Evolutionary conservation across 2,888 invertebrate genomes (phyloP).

Genomic region (Gandaritis pyraliata): DNA sequence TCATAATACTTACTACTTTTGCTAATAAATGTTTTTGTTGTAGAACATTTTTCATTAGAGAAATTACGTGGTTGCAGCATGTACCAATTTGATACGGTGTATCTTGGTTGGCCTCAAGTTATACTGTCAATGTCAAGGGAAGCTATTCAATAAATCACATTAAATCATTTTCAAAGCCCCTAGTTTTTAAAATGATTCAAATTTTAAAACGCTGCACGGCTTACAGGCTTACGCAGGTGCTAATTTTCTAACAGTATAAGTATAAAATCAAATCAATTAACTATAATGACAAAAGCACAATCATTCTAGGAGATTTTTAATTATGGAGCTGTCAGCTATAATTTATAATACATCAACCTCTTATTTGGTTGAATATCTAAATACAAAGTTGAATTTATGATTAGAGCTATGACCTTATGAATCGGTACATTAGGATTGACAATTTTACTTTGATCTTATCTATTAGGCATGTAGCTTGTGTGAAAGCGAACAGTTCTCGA

Average conservation of each 20-base stretch:
- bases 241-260: too few species aligned
- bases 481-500: background rate
- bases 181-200: too few species aligned
- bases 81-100: too few species aligned
- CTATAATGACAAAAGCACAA: constrained; percentile 24
- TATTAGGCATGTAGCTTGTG: background rate
- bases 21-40: constrained; percentile 10
- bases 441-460: background rate
- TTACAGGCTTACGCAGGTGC: too few species aligned
- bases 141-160: too few species aligned
- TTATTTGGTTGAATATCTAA: constrained; percentile 21
- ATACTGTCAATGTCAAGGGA: too few species aligned
- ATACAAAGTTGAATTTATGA: constrained; percentile 12
- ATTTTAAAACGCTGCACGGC: too few species aligned
- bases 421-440: background rate
- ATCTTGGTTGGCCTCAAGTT: too few species aligned
- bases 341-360: constrained; percentile 15
- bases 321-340: constrained; percentile 21
- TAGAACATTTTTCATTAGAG: background rate
- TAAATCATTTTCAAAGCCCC: too few species aligned
- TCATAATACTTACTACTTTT: background rate
- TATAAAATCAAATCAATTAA: too few species aligned
- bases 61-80: too few species aligned
- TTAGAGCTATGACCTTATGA: constrained; percentile 2
- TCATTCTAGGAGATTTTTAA: constrained; percentile 16